Percentiles rank a stretch among this genome's conserved stretches.
Conservation (phyloP, 2,797 vertebrate species). For the Phalanger gymnotis region DNA sequence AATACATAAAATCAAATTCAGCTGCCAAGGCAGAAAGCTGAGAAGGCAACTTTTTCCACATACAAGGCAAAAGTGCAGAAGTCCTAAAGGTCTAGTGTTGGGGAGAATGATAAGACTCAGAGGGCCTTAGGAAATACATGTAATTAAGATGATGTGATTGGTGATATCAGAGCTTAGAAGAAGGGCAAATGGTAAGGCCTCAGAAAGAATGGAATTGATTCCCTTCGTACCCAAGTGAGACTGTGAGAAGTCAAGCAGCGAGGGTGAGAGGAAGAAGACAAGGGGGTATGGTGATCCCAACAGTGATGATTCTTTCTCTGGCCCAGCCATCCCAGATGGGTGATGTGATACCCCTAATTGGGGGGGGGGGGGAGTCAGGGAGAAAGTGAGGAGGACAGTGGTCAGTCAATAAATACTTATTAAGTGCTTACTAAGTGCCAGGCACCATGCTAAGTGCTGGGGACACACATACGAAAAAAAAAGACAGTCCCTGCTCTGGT, state of each 20-base stretch:
- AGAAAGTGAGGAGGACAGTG: not conserved
- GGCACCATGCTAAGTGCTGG: not conserved
- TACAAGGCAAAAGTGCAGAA: not conserved
- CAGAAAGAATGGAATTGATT: not conserved
- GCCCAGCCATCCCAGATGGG: not conserved
- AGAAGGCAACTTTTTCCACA: too few relatives aligned
- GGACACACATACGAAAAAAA: not conserved
- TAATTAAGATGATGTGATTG: not conserved
- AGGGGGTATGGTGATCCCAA: not conserved
- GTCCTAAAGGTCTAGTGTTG: not conserved
- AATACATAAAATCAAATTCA: not conserved
- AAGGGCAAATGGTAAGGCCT: not conserved
- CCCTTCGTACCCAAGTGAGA: not conserved
- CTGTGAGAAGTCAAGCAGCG: not conserved
- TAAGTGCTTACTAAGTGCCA: not conserved
- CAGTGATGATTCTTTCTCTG: not conserved
- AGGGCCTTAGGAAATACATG: not conserved
- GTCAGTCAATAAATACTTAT: not conserved
- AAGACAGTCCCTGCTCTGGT: not conserved
- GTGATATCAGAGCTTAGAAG: not conserved
- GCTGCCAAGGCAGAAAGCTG: not conserved
- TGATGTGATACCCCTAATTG: not conserved
- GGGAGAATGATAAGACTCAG: not conserved
- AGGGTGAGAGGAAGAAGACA: not conserved
- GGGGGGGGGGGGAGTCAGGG: not conserved